Evolutionary conservation across 1,140 invertebrate genomes (phyloP), one percentile per base, ranked within the genome.

Genomic region (Orchestia grillus): DNA sequence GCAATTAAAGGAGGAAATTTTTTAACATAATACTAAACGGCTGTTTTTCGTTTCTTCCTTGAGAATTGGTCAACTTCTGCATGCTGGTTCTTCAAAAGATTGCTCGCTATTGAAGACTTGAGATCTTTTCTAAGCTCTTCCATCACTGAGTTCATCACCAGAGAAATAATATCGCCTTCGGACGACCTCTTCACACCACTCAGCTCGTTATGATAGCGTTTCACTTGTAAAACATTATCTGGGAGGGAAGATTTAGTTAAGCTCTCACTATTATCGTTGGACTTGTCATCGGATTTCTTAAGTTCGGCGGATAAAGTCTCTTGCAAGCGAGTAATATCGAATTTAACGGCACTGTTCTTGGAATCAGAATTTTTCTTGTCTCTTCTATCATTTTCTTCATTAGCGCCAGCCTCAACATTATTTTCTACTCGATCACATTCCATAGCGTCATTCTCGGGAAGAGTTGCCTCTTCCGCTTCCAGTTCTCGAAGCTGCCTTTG

Each of bases 121-220:
- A 94, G 36, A n/a, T 94, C 92, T 47, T 94, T 94, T 45, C 36
- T 94, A 44, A 94, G 92, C 40, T 94, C 92, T 45, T 94, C 92
- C 92, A 94, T 94, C 3, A 94, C 92, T 19, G 92, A 94, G 44
- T 19, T 47, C 92, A 94, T 94, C 40, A 94, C 92, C 6, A 94
- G 92, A 94, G 92, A 94, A 45, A 94, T 45, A 47, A 94, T 8
- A 45, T 94, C 19, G 11, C 40, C 44, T 41, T 94, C 92, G 4
- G 92, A 40, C 6, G 92, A 11, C 44, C 92, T 94, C 36, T 94
- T 94, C 0, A 40, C 19, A 28, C 92, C 92, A 28, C 44, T 44
- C 11, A 91, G 15, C 36, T 91, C 44, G 47, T n/a, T 88, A 4
- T 91, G 44, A 91, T 8, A 91, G 42, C 62, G 11, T 36, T 77